Percentiles rank a stretch among this genome's conserved stretches.
These are phyloP conservation scores for Gopherus evgoodei DNA, from an alignment of 2,113 vertebrate genomes.

Conservation along the genomic window DNA sequence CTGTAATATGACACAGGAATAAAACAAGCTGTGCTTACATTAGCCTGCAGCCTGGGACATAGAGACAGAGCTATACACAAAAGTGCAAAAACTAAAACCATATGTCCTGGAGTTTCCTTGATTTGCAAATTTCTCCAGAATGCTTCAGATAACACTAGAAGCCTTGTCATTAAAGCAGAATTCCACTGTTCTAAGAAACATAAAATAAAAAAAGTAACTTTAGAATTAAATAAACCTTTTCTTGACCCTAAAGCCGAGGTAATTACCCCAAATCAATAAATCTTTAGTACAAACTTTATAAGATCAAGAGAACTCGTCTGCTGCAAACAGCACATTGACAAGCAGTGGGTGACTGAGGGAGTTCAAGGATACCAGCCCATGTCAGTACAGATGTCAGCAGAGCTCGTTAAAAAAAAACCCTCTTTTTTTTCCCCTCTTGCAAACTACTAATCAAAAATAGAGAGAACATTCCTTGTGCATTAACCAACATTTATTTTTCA, in stretches of 20 bases:
- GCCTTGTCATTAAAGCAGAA: slow-evolving; percentile 63
- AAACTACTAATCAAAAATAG: slow-evolving; percentile 1
- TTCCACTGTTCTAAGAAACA: slow-evolving; percentile 38
- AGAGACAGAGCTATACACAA: slow-evolving; percentile 70
- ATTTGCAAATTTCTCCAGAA: slow-evolving; percentile 57
- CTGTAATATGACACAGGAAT: slow-evolving; percentile 70
- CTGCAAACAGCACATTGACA: neutral
- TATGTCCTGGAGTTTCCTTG: slow-evolving; percentile 56
- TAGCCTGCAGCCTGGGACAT: slow-evolving; percentile 61
- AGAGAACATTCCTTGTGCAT: neutral
- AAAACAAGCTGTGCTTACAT: slow-evolving; percentile 76
- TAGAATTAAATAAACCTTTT: slow-evolving; percentile 60
- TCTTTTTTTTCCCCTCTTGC: neutral
- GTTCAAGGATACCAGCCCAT: slow-evolving; percentile 10
- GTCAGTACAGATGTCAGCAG: slow-evolving; percentile 6
- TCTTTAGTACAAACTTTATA: slow-evolving; percentile 43
- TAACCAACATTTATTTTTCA: neutral
- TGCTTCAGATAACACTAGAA: slow-evolving; percentile 60
- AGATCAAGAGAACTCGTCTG: slow-evolving; percentile 22
- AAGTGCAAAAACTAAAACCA: slow-evolving; percentile 76
- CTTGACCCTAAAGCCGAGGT: slow-evolving; percentile 63
- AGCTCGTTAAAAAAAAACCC: slow-evolving; percentile 13
- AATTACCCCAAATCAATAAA: slow-evolving; percentile 60
- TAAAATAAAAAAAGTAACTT: slow-evolving; percentile 39
- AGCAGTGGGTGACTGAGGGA: neutral